Evolutionary conservation across 2,797 vertebrate genomes (phyloP).

Genomic region (Adelosebastes latens): DNA sequence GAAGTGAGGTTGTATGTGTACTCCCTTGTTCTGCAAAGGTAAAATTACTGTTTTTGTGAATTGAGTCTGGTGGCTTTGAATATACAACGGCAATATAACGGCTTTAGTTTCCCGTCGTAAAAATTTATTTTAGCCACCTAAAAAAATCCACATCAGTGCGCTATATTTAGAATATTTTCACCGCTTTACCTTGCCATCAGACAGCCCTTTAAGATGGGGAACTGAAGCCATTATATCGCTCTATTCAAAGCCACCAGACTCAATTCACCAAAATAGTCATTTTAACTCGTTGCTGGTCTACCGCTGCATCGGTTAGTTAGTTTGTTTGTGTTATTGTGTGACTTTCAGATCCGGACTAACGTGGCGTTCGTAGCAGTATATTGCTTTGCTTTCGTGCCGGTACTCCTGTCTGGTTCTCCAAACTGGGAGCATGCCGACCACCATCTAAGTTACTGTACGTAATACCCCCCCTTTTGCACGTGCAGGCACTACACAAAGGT

Average conservation of each 20-base stretch:
- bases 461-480: background rate
- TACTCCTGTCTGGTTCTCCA: background rate
- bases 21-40: background rate
- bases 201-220: background rate
- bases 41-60: background rate
- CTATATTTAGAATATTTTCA: background rate
- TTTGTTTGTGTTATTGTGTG: background rate
- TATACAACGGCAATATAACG: background rate
- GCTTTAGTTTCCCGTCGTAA: background rate
- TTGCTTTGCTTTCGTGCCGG: background rate
- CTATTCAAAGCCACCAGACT: background rate
- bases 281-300: background rate
- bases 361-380: background rate
- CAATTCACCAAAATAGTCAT: background rate
- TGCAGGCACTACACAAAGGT: background rate
- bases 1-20: background rate
- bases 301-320: background rate
- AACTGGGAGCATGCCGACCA: background rate
- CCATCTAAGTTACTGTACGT: background rate
- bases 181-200: background rate
- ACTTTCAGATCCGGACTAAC: background rate
- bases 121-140: too few relatives aligned
- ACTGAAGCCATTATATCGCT: background rate
- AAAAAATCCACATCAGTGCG: too few relatives aligned
- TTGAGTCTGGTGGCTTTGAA: background rate